Base-by-base conservation (phyloP, 2,888 invertebrate genomes). In the Neoaliturus tenellus region DNA sequence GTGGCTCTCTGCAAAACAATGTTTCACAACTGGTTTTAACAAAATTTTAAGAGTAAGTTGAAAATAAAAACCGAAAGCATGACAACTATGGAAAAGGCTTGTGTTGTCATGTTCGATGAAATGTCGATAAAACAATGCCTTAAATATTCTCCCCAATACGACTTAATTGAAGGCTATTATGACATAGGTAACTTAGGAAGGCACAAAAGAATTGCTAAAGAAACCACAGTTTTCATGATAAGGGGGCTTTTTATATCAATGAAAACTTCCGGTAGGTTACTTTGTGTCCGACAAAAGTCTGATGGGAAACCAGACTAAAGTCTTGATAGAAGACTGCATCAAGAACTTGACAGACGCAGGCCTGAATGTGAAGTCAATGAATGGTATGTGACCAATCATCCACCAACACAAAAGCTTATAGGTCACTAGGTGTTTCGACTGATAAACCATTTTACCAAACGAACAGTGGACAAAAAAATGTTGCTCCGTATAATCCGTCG, bases 191-290 rank as follows among this genome's bases (percentile, higher is more conserved):
- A 75, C 67, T 83, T 86, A n/a, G 87, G 86, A 20, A 83, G 87
- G 1, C 73, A 44, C 0, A 82, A 86, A 6, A 48, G 85, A 71
- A n/a, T 84, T 4, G 88, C 87, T 8, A 87, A 85, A 48, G 85
- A 88, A 25, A 87, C 86, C 12, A 83, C 87, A 25, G 86, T 87
- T 0, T 88, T 88, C 41, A 87, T 88, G 87, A 35, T 88, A 12
- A 83, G 85, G 31, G 87, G 88, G 8, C 67, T 87, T 0, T 84
- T 83, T 25, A n/a, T 85, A 84, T 8, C 51, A 85, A n/a, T 88
- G 88, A 87, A 87, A 87, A 75, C 87, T 87, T 62, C 87, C 87
- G 1, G 80, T 88, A n/a, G 80, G 85, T 44, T 88, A 87, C 85
- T 86, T 84, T 82, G 71, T 87, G 31, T 85, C 86, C 14, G 35